Base-by-base conservation (phyloP, 2,113 vertebrate genomes). In the Pedetes capensis region DNA sequence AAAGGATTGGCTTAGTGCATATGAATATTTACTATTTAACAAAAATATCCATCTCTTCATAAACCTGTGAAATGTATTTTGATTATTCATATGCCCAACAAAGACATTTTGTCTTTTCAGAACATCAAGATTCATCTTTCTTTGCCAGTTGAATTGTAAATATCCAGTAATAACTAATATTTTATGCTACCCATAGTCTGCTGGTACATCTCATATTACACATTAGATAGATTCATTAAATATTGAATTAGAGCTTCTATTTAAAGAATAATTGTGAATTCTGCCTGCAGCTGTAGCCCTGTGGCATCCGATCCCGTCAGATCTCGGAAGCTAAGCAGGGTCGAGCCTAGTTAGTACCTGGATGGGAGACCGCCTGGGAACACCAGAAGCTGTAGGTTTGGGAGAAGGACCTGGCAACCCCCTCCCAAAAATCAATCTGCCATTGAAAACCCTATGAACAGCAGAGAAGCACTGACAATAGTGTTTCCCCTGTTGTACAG, bases 1-100 rank as follows among this genome's bases (percentile, higher is more conserved):
- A 89, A 96, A 96, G 72, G 66, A 76, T 37, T 87, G 75, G 47
- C 61, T 95, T 93, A 75, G 59, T 95, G 34, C 39, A 53, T 76
- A 78, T 57, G 87, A 96, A 82, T 89, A 95, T 95, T 91, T 96
- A 95, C 84, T 96, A 87, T 80, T 85, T 91, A 16, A 79, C 91
- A 96, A 92, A 39, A 96, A 87, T 57, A 68, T 4, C 8, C 42
- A 49, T 93, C 83, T 94, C 74, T 96, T 89, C 42, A 72, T 64
- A 95, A 93, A 94, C 42, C 68, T 95, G 53, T 22, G 4, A 87
- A 89, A 78, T 85, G 20, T 32, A 63, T 90, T 91, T 87, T 82
- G 9, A 87, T 89, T 95, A 83, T 49, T 93, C 59, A 71, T 7
- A 80, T 55, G 23, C 53, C 63, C 57, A 5, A 71, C 80, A 83